Conservation (phyloP, 1,140 invertebrate genomes). For the Holcopasites calliopsidis region DNA sequence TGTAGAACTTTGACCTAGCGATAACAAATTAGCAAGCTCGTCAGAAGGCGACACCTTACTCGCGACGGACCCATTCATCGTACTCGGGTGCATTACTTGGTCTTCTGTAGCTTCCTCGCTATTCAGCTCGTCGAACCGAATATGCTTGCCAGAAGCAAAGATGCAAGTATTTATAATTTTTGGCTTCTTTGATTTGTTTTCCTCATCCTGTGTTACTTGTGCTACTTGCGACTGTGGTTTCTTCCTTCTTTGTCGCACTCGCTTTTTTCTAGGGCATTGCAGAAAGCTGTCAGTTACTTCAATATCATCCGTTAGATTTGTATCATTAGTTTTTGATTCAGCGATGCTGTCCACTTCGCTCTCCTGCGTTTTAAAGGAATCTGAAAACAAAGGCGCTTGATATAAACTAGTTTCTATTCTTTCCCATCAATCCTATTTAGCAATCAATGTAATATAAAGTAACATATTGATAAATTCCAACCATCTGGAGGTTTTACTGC, state of each 20-base stretch:
- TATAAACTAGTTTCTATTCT: too few relatives aligned
- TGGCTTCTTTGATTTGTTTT: constrained; percentile 49
- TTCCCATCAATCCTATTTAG: too few relatives aligned
- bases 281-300: constrained; percentile 1
- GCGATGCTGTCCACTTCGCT: constrained; percentile 24
- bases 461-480: too few relatives aligned
- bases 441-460: too few relatives aligned
- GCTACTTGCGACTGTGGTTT: constrained; percentile 17
- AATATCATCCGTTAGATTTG: constrained; percentile 32
- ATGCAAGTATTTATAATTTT: constrained; percentile 54
- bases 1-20: constrained; percentile 58
- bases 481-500: neutral
- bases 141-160: constrained; percentile 62
- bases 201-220: neutral
- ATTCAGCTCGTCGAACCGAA: constrained; percentile 56
- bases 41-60: neutral
- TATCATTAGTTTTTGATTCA: constrained; percentile 46
- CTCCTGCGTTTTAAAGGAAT: constrained; percentile 52
- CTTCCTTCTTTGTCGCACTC: constrained; percentile 53
- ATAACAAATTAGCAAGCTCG: constrained; percentile 58
- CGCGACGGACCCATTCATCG: constrained; percentile 7
- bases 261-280: constrained; percentile 52
- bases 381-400: constrained; percentile 32
- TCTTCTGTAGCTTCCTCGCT: constrained; percentile 23
- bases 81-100: constrained; percentile 14